A percentile compares a stretch with the other conserved stretches of the same genome.
These are phyloP conservation scores for Cliona cf. orientalis DNA, from an alignment of 37 sponge, comb jelly and placozoan species.

Conservation along the genomic window DNA sequence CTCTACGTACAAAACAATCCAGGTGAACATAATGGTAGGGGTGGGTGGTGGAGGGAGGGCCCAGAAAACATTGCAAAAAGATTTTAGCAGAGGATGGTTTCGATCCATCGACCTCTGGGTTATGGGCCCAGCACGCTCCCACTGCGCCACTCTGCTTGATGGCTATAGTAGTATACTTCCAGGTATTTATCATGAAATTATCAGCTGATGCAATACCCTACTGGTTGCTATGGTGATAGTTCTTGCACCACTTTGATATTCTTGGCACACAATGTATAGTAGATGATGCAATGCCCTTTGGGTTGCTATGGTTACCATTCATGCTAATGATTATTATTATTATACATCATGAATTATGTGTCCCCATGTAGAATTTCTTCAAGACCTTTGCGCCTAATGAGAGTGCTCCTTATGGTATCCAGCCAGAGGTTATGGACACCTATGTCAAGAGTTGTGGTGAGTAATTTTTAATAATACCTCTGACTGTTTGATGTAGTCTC, in stretches of 20 bases:
- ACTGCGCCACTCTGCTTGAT: too few species aligned
- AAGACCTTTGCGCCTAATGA: constrained; percentile 52
- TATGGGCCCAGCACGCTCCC: too few species aligned
- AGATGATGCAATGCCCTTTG: constrained; percentile 4
- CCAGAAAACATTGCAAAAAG: not conserved
- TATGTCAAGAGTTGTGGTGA: constrained; percentile 96
- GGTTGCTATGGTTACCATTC: not conserved
- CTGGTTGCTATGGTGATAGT: too few species aligned
- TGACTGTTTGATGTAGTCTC: not conserved
- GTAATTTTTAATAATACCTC: not conserved
- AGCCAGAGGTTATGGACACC: constrained; percentile 96
- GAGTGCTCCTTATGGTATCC: constrained; percentile 68
- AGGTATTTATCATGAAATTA: too few species aligned
- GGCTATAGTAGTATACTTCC: too few species aligned
- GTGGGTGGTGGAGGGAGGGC: not conserved
- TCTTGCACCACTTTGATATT: too few species aligned
- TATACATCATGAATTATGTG: not conserved
- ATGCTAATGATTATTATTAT: constrained; percentile 5
- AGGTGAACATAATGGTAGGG: constrained; percentile 32
- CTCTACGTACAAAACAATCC: constrained; percentile 79
- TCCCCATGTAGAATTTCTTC: constrained; percentile 63
- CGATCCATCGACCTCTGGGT: too few species aligned
- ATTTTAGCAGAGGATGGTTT: constrained; percentile 14
- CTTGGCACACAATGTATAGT: too few species aligned
- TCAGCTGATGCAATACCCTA: too few species aligned